Conservation (phyloP, 2,888 invertebrate species). For the Lymantria monacha region DNA sequence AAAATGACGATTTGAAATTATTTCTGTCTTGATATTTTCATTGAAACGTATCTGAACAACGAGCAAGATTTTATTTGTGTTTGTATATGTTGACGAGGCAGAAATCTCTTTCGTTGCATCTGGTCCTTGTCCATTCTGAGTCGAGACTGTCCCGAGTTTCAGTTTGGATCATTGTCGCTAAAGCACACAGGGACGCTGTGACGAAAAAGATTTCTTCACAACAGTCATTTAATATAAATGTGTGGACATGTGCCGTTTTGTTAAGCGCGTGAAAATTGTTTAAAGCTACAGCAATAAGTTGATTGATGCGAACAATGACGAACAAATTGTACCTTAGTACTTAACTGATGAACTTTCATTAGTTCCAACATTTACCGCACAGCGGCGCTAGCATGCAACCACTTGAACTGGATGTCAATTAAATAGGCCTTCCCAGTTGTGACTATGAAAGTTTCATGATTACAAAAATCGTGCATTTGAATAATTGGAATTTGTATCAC, state of each 20-base stretch:
- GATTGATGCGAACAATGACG: conserved; percentile 27
- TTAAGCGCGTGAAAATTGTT: conserved; percentile 36
- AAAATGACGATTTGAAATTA: conserved; percentile 77
- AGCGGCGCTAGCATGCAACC: conserved; percentile 38
- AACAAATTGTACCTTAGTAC: conserved; percentile 50
- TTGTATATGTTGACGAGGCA: conserved; percentile 52
- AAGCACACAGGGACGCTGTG: conserved; percentile 15
- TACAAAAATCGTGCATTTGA: conserved; percentile 55
- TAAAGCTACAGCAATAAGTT: conserved; percentile 30
- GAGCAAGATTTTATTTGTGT: conserved; percentile 59
- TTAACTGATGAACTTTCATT: conserved; percentile 65
- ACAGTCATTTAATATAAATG: conserved; percentile 44
- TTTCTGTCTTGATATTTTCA: conserved; percentile 81
- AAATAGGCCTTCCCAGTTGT: conserved; percentile 68
- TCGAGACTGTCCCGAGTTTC: conserved; percentile 10
- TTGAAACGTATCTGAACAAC: conserved; percentile 61
- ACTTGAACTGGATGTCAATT: conserved; percentile 70
- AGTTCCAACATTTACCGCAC: conserved; percentile 53
- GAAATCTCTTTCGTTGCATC: conserved; percentile 37
- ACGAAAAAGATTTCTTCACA: conserved; percentile 39
- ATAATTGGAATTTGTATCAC: conserved; percentile 60
- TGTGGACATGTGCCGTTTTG: conserved; percentile 67
- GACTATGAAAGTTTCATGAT: conserved; percentile 58
- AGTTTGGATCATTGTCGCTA: conserved; percentile 13
- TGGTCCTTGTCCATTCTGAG: conserved; percentile 25